A percentile compares a stretch with the other conserved stretches of the same genome.
phyloP scores from a whole-genome alignment of 2,888 invertebrate species.

The Microdon myrmicae region DNA sequence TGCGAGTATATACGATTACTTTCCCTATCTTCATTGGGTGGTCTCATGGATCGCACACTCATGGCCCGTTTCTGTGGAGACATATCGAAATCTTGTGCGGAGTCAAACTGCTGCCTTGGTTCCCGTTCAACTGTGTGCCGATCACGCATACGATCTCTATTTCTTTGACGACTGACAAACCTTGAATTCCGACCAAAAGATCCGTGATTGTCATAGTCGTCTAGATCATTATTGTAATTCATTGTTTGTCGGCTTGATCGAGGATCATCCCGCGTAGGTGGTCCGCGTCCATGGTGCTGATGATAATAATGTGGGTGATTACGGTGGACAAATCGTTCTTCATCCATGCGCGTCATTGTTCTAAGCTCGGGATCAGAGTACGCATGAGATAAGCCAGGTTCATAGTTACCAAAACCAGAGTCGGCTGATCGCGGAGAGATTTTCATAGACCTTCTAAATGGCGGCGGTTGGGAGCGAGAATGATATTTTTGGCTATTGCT shows the following conservation, averaged over 20 bases:
- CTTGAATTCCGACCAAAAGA: slow-evolving; percentile 58
- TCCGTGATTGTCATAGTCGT: slow-evolving; percentile 48
- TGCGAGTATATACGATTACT: slow-evolving; percentile 58
- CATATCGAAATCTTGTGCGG: slow-evolving; percentile 58
- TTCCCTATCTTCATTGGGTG: slow-evolving; percentile 56
- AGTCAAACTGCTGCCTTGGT: slow-evolving; percentile 60
- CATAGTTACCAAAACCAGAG: slow-evolving; percentile 71
- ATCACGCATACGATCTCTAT: slow-evolving; percentile 64
- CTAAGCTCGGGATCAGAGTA: slow-evolving; percentile 78
- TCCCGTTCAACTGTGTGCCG: slow-evolving; percentile 69
- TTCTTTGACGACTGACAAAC: slow-evolving; percentile 61
- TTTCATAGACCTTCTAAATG: slow-evolving; percentile 70
- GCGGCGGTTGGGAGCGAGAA: slow-evolving; percentile 67
- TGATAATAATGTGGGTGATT: slow-evolving; percentile 30
- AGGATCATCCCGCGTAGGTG: slow-evolving; percentile 36
- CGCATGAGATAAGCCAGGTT: slow-evolving; percentile 72
- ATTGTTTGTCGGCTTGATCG: slow-evolving; percentile 33
- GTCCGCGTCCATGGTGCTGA: slow-evolving; percentile 38
- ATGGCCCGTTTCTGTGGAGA: slow-evolving; percentile 59
- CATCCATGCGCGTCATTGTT: slow-evolving; percentile 55
- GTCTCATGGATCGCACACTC: slow-evolving; percentile 61
- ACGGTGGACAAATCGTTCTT: slow-evolving; percentile 59
- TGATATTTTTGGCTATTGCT: slow-evolving; percentile 56
- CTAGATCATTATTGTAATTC: slow-evolving; percentile 55
- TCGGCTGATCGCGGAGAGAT: slow-evolving; percentile 74